phyloP scores from a whole-genome alignment of 1,140 invertebrate genomes.

The Zaprionus lachaisei region DNA sequence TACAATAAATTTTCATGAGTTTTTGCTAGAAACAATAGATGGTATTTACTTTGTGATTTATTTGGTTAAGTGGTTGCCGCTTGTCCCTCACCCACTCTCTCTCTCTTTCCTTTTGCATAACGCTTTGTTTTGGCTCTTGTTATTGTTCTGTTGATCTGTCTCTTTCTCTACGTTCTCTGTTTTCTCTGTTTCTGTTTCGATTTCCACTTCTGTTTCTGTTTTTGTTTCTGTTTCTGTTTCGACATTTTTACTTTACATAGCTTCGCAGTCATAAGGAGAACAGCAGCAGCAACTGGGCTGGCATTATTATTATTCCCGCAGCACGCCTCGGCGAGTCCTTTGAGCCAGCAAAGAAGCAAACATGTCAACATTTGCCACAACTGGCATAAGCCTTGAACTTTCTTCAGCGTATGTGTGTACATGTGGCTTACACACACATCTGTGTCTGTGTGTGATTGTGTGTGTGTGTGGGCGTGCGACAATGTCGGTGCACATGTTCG shows the following conservation, averaged over 20 bases:
- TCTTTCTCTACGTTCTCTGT: background rate
- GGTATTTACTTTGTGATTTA: slow-evolving; percentile 71
- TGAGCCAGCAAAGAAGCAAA: slow-evolving; percentile 44
- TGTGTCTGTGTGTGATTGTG: background rate
- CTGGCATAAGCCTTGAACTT: slow-evolving; percentile 54
- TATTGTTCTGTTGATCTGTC: slow-evolving; percentile 14
- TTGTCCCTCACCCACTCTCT: background rate
- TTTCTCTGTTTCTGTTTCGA: slow-evolving; percentile 12
- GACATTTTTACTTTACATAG: slow-evolving; percentile 49
- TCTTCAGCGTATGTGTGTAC: slow-evolving; percentile 23
- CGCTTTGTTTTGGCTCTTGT: slow-evolving; percentile 38
- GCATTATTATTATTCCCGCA: slow-evolving; percentile 66
- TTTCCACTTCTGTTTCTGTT: slow-evolving; percentile 10
- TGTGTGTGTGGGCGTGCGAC: slow-evolving; percentile 12
- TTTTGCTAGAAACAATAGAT: slow-evolving; percentile 68
- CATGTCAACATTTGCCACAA: slow-evolving; percentile 64
- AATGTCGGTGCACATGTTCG: slow-evolving; percentile 37
- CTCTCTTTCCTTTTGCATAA: background rate
- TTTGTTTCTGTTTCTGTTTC: slow-evolving; percentile 30
- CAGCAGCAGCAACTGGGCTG: slow-evolving; percentile 32
- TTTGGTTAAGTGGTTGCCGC: slow-evolving; percentile 65
- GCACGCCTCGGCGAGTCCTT: slow-evolving; percentile 55
- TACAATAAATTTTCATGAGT: slow-evolving; percentile 67
- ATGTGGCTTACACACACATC: background rate
- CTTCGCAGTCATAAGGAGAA: slow-evolving; percentile 9